A percentile compares a stretch with the other conserved stretches of the same genome.
Conservation (phyloP, 2,113 vertebrate species). For the Rafetus swinhoei region DNA sequence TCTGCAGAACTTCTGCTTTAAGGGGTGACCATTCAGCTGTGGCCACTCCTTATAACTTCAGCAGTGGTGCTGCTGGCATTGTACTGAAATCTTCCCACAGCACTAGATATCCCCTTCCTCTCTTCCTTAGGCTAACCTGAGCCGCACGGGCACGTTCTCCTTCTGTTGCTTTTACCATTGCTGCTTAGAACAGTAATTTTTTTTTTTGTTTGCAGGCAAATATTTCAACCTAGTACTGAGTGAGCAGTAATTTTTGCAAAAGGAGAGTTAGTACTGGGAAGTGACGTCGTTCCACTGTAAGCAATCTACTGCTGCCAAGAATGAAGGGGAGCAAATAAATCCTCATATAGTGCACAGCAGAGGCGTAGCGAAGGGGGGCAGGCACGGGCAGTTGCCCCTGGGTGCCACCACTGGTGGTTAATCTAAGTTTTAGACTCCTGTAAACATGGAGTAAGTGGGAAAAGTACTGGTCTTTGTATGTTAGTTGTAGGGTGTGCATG, state of each 20-base stretch:
- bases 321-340: neutral
- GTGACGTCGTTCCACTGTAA: neutral
- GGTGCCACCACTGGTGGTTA: neutral
- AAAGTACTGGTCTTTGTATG: neutral
- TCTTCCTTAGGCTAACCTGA: neutral
- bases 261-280: neutral
- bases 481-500: neutral
- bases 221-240: neutral
- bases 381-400: too few species aligned
- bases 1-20: constrained; percentile 55
- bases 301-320: neutral
- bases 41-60: neutral
- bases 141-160: neutral
- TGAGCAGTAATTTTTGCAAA: neutral
- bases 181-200: neutral
- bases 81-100: neutral
- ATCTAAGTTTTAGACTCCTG: neutral
- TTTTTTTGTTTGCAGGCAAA: neutral
- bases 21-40: neutral
- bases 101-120: neutral
- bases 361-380: too few species aligned
- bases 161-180: neutral
- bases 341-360: neutral
- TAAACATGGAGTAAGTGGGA: neutral
- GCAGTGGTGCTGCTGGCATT: neutral